Evolutionary conservation across 1,140 invertebrate genomes (phyloP), one percentile per base, ranked within the genome.

Genomic region (Orius insidiosus): DNA sequence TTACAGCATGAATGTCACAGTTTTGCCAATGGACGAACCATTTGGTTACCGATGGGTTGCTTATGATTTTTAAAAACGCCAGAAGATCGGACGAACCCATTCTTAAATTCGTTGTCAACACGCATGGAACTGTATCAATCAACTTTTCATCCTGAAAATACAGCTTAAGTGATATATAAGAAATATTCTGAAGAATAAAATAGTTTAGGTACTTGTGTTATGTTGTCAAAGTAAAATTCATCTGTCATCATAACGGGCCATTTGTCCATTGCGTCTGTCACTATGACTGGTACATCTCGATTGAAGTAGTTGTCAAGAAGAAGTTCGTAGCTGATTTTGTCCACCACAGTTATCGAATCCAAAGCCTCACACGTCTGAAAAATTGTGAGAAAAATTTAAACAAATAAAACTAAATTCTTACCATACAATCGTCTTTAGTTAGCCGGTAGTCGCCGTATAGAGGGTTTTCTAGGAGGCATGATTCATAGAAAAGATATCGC

Each of bases 401-500:
- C 9, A 9, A 30, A 16, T 16, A 13, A 11, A 5, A 9, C 5
- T n/a, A 35, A 32, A 30, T 11, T 54, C 60, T 55, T 60, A 74
- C 72, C 56, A 72, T 62, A 49, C 73, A 76, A 53, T 76, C 71
- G 42, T 73, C 67, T 46, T 67, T 62, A 7, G 63, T 56, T 6
- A 68, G 44, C 30, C 64, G 56, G 13, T 68, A 65, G 19, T 64
- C 64, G 24, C 63, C 67, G 53, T 70, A 75, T 51, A 70, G 72
- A 2, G 74, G 74, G 63, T 71, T 78, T 31, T 71, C 68, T 35
- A 85, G 68, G 51, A 85, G 62, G 56, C 84, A 87, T 40, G 71
- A 68, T 46, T 75, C 72, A 55, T 80, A 75, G 54, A 83, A 84
- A 10, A 84, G 59, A 5, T 71, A 67, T n/a, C 76, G 77, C 82